Conservation (phyloP, 2,888 invertebrate genomes). For the Chironomus tentans region DNA sequence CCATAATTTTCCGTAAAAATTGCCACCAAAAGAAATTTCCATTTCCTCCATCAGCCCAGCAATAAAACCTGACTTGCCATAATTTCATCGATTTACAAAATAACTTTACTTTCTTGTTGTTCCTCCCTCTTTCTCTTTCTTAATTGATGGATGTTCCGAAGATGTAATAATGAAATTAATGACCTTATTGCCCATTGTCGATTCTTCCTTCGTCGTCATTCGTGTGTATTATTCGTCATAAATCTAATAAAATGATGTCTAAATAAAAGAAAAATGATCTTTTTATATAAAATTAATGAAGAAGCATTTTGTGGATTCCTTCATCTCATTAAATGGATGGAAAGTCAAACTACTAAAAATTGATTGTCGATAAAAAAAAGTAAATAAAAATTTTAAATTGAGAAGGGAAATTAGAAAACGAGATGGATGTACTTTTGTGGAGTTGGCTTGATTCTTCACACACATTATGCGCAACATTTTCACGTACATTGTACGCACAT, state of each 20-base stretch:
- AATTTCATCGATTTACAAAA: not conserved
- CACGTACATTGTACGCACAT: no score
- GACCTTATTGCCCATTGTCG: not conserved
- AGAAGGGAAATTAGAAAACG: no score
- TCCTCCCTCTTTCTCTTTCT: not conserved
- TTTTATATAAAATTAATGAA: not conserved
- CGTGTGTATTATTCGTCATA: not conserved
- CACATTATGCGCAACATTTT: no score
- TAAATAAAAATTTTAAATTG: no score
- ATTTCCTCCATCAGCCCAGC: no score
- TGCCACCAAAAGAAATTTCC: no score
- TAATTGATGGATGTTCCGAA: not conserved
- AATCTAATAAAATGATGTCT: not conserved
- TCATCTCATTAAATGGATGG: not conserved
- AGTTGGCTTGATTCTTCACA: no score
- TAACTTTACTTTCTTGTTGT: not conserved
- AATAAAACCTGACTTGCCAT: not conserved
- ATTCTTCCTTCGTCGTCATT: not conserved
- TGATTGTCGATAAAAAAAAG: no score
- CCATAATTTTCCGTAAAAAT: no score
- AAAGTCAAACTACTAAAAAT: not conserved
- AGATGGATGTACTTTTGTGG: no score
- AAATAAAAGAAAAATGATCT: not conserved
- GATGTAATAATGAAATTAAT: not conserved
- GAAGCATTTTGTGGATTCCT: not conserved